Evolutionary conservation across 1,140 invertebrate genomes (phyloP).

Genomic region (Pseudobourletiella spinata): DNA sequence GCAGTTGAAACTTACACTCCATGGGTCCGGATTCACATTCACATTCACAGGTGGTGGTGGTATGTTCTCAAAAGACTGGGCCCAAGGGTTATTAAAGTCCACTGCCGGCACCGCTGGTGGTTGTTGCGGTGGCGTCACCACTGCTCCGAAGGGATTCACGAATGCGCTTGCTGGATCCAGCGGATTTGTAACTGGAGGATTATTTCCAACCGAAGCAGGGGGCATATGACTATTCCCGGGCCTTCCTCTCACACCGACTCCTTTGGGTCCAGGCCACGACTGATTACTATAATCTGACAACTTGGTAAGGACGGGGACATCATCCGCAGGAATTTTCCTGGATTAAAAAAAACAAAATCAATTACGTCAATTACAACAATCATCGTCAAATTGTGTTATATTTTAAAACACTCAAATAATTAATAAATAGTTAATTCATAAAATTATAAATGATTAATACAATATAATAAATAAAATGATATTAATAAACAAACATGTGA

Average conservation of each 20-base stretch:
- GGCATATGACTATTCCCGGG: no score
- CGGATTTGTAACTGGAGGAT: not conserved
- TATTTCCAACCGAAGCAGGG: not conserved
- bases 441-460: no score
- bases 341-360: not conserved
- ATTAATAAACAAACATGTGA: no score
- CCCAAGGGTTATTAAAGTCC: conserved; percentile 16
- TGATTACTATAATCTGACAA: conserved; percentile 62
- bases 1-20: conserved; percentile 22
- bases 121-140: no score
- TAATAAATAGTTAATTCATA: no score
- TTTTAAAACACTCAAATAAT: no score
- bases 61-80: conserved; percentile 1
- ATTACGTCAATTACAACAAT: not conserved
- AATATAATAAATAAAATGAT: no score
- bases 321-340: conserved; percentile 70
- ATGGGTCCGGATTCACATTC: conserved; percentile 1
- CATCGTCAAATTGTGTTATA: no score
- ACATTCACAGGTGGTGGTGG: not conserved
- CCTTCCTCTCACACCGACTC: not conserved
- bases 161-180: not conserved
- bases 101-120: not conserved
- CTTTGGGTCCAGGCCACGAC: conserved; percentile 71
- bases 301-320: conserved; percentile 68
- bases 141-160: not conserved